Evolutionary conservation across 1,140 invertebrate genomes (phyloP), one percentile per base, ranked within the genome.

Genomic region (Pomacea maculata): DNA sequence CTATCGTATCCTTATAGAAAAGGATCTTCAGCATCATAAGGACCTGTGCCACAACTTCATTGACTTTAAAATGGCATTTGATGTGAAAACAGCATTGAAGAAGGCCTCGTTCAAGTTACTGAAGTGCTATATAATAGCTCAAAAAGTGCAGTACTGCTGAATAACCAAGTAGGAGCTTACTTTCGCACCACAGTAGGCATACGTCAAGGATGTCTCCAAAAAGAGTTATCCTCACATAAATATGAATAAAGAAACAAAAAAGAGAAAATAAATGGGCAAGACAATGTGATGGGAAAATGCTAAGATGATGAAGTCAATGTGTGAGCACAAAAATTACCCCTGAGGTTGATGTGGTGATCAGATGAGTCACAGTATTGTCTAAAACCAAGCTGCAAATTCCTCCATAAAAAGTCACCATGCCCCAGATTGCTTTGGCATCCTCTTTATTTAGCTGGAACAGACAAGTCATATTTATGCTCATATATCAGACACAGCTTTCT

Each of bases 391-490:
- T 94, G 88, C 95, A 95, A 86, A 92, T 92, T 14, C 96, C 96
- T 85, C 96, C 96, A 93, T 96, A 93, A 86, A 94, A 95, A 1
- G 94, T 95, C 81, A 97, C 94, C 90, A 97, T 94, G 5, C 94
- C 94, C 94, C 96, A 97, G 34, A 97, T 83, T 68, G 92, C 86
- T 85, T 94, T 93, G 61, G 93, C 92, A 91, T 97, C 96, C 55
- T 93, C 90, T 73, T 91, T 89, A 83, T 91, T 93, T 76, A 96
- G 90, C 89, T 89, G 72, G 52, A 72, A 81, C 55, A 76, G 25
- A 77, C 64, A 77, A 5, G 0, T 21, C 67, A 25, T 29, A 25
- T 61, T 70, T 34, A 25, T 12, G 67, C 67, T n/a, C 29, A 70
- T 70, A 70, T 11, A 25, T n/a, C 67, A 34, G 67, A 70, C 12